Base-by-base conservation (phyloP, 2,888 invertebrate species). In the Chorisops tibialis region DNA sequence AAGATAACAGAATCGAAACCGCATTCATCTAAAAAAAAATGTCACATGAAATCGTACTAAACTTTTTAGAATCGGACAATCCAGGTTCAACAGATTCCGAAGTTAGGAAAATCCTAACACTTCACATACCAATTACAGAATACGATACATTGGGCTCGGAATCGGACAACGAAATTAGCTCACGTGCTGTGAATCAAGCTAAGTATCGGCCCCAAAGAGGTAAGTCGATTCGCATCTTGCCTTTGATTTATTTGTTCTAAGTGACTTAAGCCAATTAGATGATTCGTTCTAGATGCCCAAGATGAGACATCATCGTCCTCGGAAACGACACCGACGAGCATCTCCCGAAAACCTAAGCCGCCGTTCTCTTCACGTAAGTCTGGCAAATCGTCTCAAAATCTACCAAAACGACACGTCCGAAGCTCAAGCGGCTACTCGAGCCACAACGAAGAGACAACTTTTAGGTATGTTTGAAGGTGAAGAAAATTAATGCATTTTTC, bases 11-110 rank as follows among this genome's bases (percentile, higher is more conserved):
- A 37, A 47, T 45, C 60, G 41, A 22, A 11, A 45, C 58, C 64
- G 56, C 49, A 51, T 38, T 48, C 12, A 37, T 60, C 41, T 59
- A 54, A 43, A 64, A 67, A 65, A 47, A 63, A 47, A 67, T 61
- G 70, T 73, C 75, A 66, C 74, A 76, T 76, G 75, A 75, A 74
- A 75, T 75, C 76, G 75, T 76, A 76, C 76, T 76, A 76, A 77
- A 77, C 77, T 76, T 77, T 77, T 76, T 88, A 88, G 89, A 93
- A 85, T 90, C 90, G 82, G 92, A 91, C 87, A 92, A 91, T 87
- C 86, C 91, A 87, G 92, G 93, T 82, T 92, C 91, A 79, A 92
- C 92, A 84, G 92, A 93, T 86, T 92, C 92, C 81, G 92, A 93
- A 86, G 90, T 91, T 83, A 90, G 90, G 87, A 90, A 91, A 87